Evolutionary conservation across 2,797 vertebrate genomes (phyloP).

Genomic region (Eutrigla gurnardus): DNA sequence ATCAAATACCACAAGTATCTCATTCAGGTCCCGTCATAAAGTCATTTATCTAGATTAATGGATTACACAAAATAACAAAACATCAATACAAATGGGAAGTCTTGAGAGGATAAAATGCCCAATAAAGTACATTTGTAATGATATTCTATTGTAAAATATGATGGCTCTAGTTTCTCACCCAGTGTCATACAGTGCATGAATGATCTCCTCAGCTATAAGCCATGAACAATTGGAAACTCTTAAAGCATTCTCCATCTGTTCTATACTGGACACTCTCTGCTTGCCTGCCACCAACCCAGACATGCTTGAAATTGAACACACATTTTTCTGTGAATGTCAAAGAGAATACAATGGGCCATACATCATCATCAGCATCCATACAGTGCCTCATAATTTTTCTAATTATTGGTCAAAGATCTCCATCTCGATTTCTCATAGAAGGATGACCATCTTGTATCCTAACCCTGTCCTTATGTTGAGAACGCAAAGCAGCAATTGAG

Average conservation of each 20-base stretch:
- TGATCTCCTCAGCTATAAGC: constrained; percentile 34
- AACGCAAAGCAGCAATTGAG: constrained; percentile 44
- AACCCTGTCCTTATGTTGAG: constrained; percentile 34
- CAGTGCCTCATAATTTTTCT: constrained; percentile 36
- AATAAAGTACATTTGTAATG: background rate
- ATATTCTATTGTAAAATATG: constrained; percentile 27
- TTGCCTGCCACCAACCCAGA: constrained; percentile 29
- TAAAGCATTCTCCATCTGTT: constrained; percentile 64
- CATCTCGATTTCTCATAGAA: constrained; percentile 34
- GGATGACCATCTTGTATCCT: constrained; percentile 18
- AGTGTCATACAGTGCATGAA: constrained; percentile 36
- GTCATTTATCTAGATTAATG: background rate
- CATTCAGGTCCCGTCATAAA: background rate
- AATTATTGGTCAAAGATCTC: background rate
- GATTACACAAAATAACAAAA: background rate
- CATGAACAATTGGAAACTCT: constrained; percentile 41
- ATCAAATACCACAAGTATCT: background rate
- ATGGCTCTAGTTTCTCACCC: constrained; percentile 30
- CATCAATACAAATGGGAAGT: background rate
- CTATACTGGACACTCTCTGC: constrained; percentile 36
- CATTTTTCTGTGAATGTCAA: constrained; percentile 58
- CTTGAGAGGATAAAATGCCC: constrained; percentile 3
- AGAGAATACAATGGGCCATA: constrained; percentile 37
- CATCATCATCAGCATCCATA: constrained; percentile 41
- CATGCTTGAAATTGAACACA: constrained; percentile 53